Conservation (phyloP, 2,797 vertebrate species). For the Gymnoscopelus braueri region DNA sequence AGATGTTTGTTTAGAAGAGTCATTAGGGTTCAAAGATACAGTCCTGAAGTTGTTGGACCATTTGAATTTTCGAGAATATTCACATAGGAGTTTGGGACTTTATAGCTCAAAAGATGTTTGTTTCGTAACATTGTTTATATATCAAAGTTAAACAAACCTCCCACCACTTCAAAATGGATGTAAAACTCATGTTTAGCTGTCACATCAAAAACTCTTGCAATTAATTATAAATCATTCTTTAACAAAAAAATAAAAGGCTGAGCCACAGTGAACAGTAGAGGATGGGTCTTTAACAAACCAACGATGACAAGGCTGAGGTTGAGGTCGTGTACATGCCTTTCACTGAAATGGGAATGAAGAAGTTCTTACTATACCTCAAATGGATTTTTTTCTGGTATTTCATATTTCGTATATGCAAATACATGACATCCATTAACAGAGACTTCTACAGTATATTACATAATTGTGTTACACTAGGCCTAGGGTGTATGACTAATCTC, state of each 20-base stretch:
- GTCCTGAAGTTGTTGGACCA: not conserved
- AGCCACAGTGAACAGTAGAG: not conserved
- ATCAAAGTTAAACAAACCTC: too few species aligned
- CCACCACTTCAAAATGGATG: not conserved
- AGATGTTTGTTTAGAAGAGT: conserved; percentile 28
- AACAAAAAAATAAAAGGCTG: not conserved
- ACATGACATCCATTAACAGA: conserved; percentile 4
- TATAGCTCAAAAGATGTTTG: too few species aligned
- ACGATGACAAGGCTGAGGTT: conserved; percentile 2
- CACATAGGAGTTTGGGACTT: not conserved
- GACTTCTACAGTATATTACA: not conserved
- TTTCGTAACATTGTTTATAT: too few species aligned
- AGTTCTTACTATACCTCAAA: not conserved
- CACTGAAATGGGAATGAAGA: not conserved
- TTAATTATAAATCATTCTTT: not conserved
- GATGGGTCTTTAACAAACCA: not conserved
- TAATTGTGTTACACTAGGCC: not conserved
- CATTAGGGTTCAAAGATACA: conserved; percentile 24
- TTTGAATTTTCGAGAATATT: not conserved
- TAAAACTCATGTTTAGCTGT: not conserved
- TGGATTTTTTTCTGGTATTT: not conserved
- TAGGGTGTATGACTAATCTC: too few species aligned
- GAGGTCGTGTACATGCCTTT: not conserved
- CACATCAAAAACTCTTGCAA: conserved; percentile 1
- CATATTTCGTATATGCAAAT: not conserved